phyloP scores from a whole-genome alignment of 2,888 invertebrate genomes.

The Miltochrista miniata region DNA sequence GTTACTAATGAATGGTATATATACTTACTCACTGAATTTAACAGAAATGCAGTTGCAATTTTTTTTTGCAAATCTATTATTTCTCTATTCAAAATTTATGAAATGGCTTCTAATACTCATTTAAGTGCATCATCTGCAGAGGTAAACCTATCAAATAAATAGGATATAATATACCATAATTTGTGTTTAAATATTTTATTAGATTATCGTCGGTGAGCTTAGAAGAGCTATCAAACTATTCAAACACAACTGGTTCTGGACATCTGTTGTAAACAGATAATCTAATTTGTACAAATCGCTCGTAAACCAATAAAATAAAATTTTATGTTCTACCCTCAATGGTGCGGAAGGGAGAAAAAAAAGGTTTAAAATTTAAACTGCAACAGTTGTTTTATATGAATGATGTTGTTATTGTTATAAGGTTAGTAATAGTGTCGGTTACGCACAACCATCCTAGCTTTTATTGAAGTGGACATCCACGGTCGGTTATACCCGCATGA shows the following conservation, averaged over 20 bases:
- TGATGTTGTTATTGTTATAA: conserved; percentile 17
- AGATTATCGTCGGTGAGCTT: conserved; percentile 8
- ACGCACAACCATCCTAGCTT: too few species aligned
- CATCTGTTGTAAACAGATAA: conserved; percentile 61
- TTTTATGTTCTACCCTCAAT: conserved; percentile 33
- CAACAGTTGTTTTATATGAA: conserved; percentile 40
- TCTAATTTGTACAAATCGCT: conserved; percentile 74
- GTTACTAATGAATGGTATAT: too few species aligned
- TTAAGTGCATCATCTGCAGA: too few species aligned
- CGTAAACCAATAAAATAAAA: conserved; percentile 62
- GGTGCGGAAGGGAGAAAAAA: conserved; percentile 39
- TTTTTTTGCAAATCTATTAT: too few species aligned
- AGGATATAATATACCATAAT: not conserved
- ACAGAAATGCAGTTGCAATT: too few species aligned
- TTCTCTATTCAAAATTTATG: too few species aligned
- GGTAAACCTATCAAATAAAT: not conserved
- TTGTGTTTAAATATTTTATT: conserved; percentile 18
- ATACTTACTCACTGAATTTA: too few species aligned
- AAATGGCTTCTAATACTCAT: too few species aligned
- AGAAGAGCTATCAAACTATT: conserved; percentile 28
- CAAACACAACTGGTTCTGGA: conserved; percentile 45
- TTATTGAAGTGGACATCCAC: too few species aligned
- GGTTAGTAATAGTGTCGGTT: conserved; percentile 3
- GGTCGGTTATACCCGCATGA: too few species aligned
- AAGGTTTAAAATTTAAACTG: conserved; percentile 34